Evolutionary conservation across 2,113 vertebrate species (phyloP).

Genomic region (Prietella phreatophila): DNA sequence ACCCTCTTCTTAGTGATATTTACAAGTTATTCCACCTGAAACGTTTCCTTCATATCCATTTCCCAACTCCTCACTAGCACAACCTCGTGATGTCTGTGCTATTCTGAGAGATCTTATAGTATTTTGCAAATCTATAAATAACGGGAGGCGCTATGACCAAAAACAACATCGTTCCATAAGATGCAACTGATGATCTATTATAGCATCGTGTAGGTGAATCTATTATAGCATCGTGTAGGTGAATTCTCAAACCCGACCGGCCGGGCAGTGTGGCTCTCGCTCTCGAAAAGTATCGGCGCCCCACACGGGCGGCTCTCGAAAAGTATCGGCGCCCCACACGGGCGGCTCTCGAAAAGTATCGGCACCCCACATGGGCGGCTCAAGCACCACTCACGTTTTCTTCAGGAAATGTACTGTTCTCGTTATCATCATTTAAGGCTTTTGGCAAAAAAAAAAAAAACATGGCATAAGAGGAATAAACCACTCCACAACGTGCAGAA

Average conservation of each 20-base stretch:
- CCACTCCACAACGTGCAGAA: background rate
- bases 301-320: too few relatives aligned
- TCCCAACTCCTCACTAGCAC: background rate
- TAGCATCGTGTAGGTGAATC: background rate
- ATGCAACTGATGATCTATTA: background rate
- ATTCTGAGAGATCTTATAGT: background rate
- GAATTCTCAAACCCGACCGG: background rate
- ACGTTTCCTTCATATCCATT: background rate
- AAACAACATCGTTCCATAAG: too few relatives aligned
- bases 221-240: background rate
- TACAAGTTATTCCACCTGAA: background rate
- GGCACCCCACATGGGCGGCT: too few relatives aligned
- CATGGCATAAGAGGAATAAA: background rate
- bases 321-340: too few relatives aligned
- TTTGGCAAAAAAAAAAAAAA: background rate
- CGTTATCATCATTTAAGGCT: too few relatives aligned
- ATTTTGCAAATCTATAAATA: background rate
- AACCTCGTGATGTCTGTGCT: background rate
- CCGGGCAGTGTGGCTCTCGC: too few relatives aligned
- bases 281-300: too few relatives aligned
- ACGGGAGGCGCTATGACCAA: background rate
- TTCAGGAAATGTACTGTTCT: too few relatives aligned
- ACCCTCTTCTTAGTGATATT: background rate
- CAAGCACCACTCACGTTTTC: too few relatives aligned
- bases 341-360: too few relatives aligned